A percentile compares a stretch with the other conserved stretches of the same genome.
Conservation (phyloP, 2,113 vertebrate genomes). For the Scortum barcoo region DNA sequence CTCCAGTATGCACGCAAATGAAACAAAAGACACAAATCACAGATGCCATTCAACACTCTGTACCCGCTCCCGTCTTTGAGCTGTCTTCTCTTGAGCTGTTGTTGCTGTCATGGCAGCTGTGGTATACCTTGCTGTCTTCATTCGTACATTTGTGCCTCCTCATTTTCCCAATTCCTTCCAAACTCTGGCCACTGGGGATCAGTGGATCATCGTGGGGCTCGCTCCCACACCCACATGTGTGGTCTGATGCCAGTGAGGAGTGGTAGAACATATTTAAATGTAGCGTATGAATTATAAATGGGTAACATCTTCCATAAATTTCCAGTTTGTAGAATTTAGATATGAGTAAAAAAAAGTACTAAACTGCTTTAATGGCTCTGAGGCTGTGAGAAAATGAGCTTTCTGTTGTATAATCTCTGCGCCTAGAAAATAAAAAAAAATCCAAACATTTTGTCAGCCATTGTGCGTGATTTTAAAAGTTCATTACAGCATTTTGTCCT, state of each 20-base stretch:
- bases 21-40: slow-evolving; percentile 49
- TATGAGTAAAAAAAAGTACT: slow-evolving; percentile 24
- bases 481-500: slow-evolving; percentile 71
- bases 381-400: slow-evolving; percentile 56
- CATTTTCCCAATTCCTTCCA: background rate
- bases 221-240: slow-evolving; percentile 4
- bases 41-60: slow-evolving; percentile 28
- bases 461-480: slow-evolving; percentile 66
- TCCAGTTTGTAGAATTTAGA: slow-evolving; percentile 28
- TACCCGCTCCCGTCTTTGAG: background rate
- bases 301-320: slow-evolving; percentile 40
- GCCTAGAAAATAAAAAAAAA: slow-evolving; percentile 20
- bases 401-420: slow-evolving; percentile 50
- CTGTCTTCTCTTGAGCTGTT: background rate
- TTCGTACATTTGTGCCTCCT: background rate
- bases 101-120: background rate
- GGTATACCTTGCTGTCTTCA: background rate
- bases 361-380: slow-evolving; percentile 53
- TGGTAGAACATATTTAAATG: slow-evolving; percentile 44
- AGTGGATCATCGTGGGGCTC: slow-evolving; percentile 3
- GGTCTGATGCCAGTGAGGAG: background rate
- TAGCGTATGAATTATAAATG: slow-evolving; percentile 54
- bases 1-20: slow-evolving; percentile 27
- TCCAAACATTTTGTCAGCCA: slow-evolving; percentile 67
- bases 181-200: slow-evolving; percentile 1